Evolutionary conservation across 2,888 invertebrate genomes (phyloP), one percentile per base, ranked within the genome.

Genomic region (Urechis unicinctus): DNA sequence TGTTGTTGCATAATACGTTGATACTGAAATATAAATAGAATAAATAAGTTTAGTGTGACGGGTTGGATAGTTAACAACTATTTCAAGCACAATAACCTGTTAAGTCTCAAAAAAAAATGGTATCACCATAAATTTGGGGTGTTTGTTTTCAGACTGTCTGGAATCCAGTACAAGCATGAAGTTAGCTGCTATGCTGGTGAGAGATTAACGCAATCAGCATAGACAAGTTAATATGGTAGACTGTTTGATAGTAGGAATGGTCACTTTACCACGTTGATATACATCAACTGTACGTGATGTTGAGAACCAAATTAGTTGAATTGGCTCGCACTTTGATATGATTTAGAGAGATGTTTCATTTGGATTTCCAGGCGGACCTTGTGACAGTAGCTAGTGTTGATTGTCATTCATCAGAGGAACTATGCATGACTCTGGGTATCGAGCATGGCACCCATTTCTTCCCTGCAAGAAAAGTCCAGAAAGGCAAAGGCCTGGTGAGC

Each of bases 121-220:
- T 36, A 13, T 13, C 36, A 13, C 9, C 17, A 36, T 36, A 36
- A 36, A 36, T 36, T 36, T 36, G 9, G 36, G 9, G 17, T 36
- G 36, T 36, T 36, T 36, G 36, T 24, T 52, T 57, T 22, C 55
- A 78, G 79, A 77, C 58, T 84, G 85, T 67, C 78, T 85, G 17
- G 82, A 83, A 48, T 75, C 77, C 13, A 80, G 82, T 63, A 82
- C 82, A 1, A 77, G 83, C 42, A 79, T 82, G 2, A 88, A 88
- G 77, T 79, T 90, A 36, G 85, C 88, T 49, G 86, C 86, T 51
- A 85, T 85, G 77, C 81, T 91, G 81, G 89, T 88, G 79, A 81
- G 83, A 31, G 13, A 36, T 36, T 36, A 17, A 36, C 9, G 36
- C 9, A 36, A 17, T 36, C 17, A 13, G 36, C n/a, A n/a, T n/a